Evolutionary conservation across 2,888 invertebrate species (phyloP), one percentile per base, ranked within the genome.

Genomic region (Ophion slaviceki): DNA sequence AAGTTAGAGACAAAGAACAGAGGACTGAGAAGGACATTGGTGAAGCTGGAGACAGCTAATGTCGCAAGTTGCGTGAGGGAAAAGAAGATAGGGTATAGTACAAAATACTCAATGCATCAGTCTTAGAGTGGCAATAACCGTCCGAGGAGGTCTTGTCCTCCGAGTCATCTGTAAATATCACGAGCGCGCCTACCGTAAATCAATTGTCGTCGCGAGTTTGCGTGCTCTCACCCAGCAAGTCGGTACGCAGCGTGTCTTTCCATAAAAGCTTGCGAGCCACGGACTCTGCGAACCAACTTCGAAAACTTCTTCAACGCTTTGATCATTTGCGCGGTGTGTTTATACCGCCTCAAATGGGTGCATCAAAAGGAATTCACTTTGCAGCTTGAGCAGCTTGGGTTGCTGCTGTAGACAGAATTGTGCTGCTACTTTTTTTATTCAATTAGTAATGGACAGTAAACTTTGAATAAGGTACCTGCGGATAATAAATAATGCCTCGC

Each of bases 161-260:
- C 83, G 87, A 88, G 90, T 88, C 90, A 91, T 91, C 90, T 90
- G 91, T 90, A 90, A 91, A 91, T 91, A 92, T 91, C 89, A 88
- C 89, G 85, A 86, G 88, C 76, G 81, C 77, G 88, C 82, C 87
- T 87, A 88, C 89, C n/a, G 88, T 92, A 92, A 92, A 92, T 92
- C 92, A 92, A 91, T 92, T 92, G 92, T 86, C 87, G 82, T 78
- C 59, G 66, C 32, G 72, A 87, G 84, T 88, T 88, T 67, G 62
- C 53, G 66, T 57, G 76, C 66, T 53, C 74, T 81, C 84, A 75
- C 78, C 80, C 80, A 71, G 80, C n/a, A 74, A 67, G 68, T 64
- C 76, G 66, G 53, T 71, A 45, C 17, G 24, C 64, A 36, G 59
- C 57, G 24, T 47, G 61, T 59, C 74, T 86, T 86, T 78, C 71